Evolutionary conservation across 2,113 vertebrate species (phyloP), one percentile per base, ranked within the genome.

Genomic region (Oryzias melastigma): DNA sequence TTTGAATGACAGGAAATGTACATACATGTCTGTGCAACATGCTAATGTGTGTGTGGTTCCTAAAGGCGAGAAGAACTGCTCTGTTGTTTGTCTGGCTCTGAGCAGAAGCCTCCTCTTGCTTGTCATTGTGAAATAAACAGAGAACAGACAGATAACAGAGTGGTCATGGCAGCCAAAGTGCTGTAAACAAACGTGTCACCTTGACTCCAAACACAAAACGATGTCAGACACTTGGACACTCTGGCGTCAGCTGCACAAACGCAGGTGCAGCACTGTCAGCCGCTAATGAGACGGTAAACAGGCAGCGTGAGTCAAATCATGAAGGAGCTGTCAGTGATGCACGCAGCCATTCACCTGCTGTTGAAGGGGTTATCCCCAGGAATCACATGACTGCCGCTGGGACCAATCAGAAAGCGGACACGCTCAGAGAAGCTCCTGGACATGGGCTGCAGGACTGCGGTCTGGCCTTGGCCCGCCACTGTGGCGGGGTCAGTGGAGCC

Each of bases 291-390:
- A 83, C 78, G 25, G 68, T 80, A 62, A 67, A 78, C 76, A 64
- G 52, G 56, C 17, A 53, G 51, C 65, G 51, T 59, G 55, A 75
- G 49, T 35, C 60, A 57, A 70, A 84, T 79, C 65, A 78, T 80
- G 71, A 78, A 81, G 61, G 52, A 58, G 66, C 67, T 62, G 70
- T 62, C 76, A 51, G 68, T 12, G 24, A 44, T 42, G 59, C 72
- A 58, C 68, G 65, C 57, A 62, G 59, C n/a, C 7, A 50, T 85
- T 91, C 77, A 96, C 97, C 96, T 99, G 90, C 92, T 94, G 76
- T 98, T 98, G 78, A 98, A 98, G 20, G 95, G 93, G 80, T 94
- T 97, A 71, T 97, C 95, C 76, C 93, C 93, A n/a, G 94, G 91
- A 68, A 97, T 90, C 71, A 95, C 92, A 4, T 99, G 97, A 65